These are phyloP conservation scores for Cynocephalus volans DNA, from an alignment of 2,113 vertebrate genomes.

Conservation along the genomic window DNA sequence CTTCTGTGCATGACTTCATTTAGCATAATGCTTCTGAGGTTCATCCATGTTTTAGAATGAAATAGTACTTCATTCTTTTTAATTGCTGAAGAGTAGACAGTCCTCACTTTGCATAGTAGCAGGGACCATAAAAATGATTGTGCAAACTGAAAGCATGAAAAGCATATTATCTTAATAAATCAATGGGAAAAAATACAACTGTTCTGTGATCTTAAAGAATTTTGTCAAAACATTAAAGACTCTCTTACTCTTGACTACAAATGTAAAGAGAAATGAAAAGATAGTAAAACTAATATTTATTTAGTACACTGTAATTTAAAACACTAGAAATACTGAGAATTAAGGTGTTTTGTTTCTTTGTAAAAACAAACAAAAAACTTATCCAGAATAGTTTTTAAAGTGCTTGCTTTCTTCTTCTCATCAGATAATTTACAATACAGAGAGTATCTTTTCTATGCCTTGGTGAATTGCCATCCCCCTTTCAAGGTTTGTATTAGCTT, in stretches of 20 bases:
- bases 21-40: neutral
- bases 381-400: neutral
- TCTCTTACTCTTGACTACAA: neutral
- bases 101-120: neutral
- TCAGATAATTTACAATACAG: neutral
- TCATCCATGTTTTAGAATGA: neutral
- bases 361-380: neutral
- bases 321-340: neutral
- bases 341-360: neutral
- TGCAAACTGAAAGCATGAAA: neutral
- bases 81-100: neutral
- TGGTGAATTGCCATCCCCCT: too few relatives aligned
- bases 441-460: too few relatives aligned
- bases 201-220: neutral
- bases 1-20: slow-evolving; percentile 6
- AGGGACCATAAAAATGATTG: neutral
- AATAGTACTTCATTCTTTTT: neutral
- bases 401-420: neutral
- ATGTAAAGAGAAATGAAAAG: slow-evolving; percentile 15
- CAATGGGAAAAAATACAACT: neutral
- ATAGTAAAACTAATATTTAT: neutral
- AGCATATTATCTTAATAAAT: neutral
- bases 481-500: too few relatives aligned
- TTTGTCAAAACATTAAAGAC: neutral
- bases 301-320: neutral